Conservation (phyloP, 2,888 invertebrate genomes). For the Drosophila meridionalis region DNA sequence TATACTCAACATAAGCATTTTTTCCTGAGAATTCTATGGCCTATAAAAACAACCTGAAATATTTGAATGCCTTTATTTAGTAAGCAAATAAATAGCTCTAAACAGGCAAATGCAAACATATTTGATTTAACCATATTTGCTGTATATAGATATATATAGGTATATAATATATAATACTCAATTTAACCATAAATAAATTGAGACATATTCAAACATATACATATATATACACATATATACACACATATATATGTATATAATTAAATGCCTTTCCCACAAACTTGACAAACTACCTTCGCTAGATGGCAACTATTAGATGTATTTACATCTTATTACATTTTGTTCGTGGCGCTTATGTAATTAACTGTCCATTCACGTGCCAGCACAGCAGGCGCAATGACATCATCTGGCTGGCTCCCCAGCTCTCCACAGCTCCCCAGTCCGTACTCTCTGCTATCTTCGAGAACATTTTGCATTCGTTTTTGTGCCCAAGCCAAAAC, state of each 20-base stretch:
- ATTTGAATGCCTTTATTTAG: neutral
- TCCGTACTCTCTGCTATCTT: conserved; percentile 9
- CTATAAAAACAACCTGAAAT: neutral
- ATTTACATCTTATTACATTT: conserved; percentile 46
- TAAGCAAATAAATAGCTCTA: conserved; percentile 2
- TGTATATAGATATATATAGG: neutral
- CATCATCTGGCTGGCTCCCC: conserved; percentile 51
- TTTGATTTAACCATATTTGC: neutral
- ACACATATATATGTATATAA: neutral
- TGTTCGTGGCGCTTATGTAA: conserved; percentile 44
- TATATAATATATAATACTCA: neutral
- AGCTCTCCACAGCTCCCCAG: neutral
- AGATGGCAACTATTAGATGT: conserved; percentile 31
- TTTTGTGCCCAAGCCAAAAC: conserved; percentile 5
- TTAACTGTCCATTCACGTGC: conserved; percentile 71
- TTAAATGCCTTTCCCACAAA: neutral
- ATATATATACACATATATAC: neutral
- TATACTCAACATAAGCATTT: neutral
- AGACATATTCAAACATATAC: neutral
- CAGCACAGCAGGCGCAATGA: conserved; percentile 49
- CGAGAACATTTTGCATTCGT: conserved; percentile 27
- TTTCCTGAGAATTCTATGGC: neutral
- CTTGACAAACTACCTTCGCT: conserved; percentile 27
- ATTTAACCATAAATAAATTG: neutral
- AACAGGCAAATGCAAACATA: neutral